These are phyloP conservation scores for Halcyon badia DNA, from an alignment of 2,797 vertebrate genomes.

Conservation along the genomic window DNA sequence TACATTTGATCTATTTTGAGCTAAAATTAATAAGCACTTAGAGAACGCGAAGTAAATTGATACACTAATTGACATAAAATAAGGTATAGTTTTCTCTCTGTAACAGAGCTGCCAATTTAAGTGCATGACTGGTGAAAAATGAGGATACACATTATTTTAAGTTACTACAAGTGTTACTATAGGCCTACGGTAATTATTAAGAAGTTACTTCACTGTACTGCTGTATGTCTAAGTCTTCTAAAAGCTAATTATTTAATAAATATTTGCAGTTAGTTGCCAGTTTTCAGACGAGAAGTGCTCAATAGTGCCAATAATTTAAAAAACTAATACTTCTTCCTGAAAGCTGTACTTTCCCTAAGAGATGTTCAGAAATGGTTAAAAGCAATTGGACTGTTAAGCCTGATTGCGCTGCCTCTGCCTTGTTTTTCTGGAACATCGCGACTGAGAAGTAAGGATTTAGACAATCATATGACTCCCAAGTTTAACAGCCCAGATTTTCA, in stretches of 20 bases:
- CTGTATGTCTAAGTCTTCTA: background rate
- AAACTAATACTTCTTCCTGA: background rate
- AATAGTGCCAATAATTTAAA: background rate
- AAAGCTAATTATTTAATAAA: background rate
- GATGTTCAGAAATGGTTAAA: conserved; percentile 48
- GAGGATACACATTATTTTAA: background rate
- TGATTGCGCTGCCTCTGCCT: conserved; percentile 25
- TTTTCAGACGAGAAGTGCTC: background rate
- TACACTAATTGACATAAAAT: conserved; percentile 70
- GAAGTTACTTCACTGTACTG: background rate
- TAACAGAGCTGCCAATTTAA: background rate
- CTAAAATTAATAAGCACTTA: conserved; percentile 72
- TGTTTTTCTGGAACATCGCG: conserved; percentile 36
- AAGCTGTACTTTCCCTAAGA: background rate
- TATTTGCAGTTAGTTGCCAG: background rate
- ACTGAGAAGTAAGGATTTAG: conserved; percentile 58
- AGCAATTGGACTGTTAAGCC: background rate
- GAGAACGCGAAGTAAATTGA: conserved; percentile 68
- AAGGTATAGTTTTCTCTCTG: conserved; percentile 36
- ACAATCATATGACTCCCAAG: conserved; percentile 55
- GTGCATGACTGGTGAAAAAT: background rate
- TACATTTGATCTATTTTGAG: conserved; percentile 67
- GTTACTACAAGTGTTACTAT: background rate
- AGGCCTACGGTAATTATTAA: background rate
- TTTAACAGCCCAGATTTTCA: conserved; percentile 64